Base-by-base conservation (phyloP, 2,113 vertebrate species). In the Poecilia latipinna region DNA sequence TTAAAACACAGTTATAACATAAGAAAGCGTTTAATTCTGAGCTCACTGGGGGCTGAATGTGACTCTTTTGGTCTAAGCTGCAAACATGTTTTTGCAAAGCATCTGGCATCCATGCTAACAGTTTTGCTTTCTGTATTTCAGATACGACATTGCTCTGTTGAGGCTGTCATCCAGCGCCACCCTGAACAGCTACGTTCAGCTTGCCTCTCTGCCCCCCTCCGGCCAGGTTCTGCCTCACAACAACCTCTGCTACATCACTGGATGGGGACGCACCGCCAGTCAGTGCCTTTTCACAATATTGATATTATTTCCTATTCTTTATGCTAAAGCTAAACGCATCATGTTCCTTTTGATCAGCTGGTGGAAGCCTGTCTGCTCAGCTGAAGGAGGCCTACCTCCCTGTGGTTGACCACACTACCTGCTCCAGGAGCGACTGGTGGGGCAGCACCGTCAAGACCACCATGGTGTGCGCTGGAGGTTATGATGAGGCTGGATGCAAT, bases 391-490 rank as follows among this genome's bases (percentile, higher is more conserved):
- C 95, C 0, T 91, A 88, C 75, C 94, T 97, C 72, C 95, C 95
- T 4, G 17, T 93, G 4, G 93, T 97, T 31, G 86, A 82, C 82
- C 77, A 96, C 22, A 4, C 74, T 29, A 94, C 28, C 84, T 97
- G 96, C 90, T 91, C 93, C 82, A 87, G 86, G 5, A 0, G 61
- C 0, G 54, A 44, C 68, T 97, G 96, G 92, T 97, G 96, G 96
- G 95, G 96, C 72, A 91, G 91, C 83, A 81, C 74, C 0, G 91
- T 97, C 33, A 96, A 94, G 78, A 76, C 0, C 64, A 94, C 75
- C 89, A 96, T 97, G 97, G 93, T 98, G 82, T 97, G 96, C 0
- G 96, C 89, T 0, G 96, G 96, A 0, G 96, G 95, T 2, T 94
- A 90, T 0, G 92, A 90, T 0, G 15, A 80, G 48, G 61, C 96